Conservation (phyloP, 1,140 invertebrate genomes). For the Coenobita brevimanus region DNA sequence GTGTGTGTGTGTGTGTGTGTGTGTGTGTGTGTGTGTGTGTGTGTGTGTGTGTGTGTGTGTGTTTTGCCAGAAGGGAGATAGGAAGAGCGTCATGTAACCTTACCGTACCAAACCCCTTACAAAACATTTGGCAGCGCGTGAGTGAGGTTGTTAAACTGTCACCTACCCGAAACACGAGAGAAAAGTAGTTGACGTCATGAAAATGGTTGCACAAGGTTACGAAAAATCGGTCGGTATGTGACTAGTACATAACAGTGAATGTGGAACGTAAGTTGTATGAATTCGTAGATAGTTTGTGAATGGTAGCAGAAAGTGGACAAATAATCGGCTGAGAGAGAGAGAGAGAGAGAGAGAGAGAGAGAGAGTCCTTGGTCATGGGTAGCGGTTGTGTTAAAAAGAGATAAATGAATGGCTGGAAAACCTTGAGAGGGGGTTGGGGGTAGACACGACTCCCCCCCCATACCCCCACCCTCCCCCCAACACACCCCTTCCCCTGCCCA, state of each 20-base stretch:
- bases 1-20: background rate
- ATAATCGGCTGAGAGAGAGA: background rate
- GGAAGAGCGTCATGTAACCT: background rate
- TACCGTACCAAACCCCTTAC: background rate
- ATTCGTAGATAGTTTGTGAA: too few relatives aligned
- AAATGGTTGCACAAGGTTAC: too few relatives aligned
- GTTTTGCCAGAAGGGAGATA: background rate
- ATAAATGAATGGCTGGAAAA: background rate
- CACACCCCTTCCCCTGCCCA: background rate
- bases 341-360: constrained; percentile 9
- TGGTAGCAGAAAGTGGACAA: too few relatives aligned
- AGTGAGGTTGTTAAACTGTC: too few relatives aligned
- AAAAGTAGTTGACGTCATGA: too few relatives aligned
- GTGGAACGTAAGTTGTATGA: too few relatives aligned
- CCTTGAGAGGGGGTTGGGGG: background rate
- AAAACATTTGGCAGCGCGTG: background rate
- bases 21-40: background rate
- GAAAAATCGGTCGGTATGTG: too few relatives aligned
- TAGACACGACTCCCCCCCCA: background rate
- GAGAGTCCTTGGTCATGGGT: background rate
- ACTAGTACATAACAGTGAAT: too few relatives aligned
- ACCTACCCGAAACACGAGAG: too few relatives aligned
- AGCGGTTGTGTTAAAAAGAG: background rate
- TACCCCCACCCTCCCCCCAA: constrained; percentile 2
- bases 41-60: background rate